Conservation (phyloP, 2,113 vertebrate species). For the Lepus europaeus region DNA sequence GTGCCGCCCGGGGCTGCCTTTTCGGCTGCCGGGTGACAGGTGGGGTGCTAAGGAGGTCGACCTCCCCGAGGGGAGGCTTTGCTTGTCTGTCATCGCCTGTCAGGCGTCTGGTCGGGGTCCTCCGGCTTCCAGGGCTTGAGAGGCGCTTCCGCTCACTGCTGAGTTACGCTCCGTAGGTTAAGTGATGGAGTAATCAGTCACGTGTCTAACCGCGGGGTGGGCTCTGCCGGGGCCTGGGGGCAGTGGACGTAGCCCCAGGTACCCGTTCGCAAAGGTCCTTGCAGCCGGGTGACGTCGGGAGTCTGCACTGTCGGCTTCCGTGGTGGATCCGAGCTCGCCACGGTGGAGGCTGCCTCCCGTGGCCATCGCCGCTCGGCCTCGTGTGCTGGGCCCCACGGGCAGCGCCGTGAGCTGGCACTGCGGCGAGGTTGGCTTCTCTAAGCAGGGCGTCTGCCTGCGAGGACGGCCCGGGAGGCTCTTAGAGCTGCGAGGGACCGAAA, state of each 20-base stretch:
- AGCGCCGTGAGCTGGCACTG: neutral
- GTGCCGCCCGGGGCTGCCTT: neutral
- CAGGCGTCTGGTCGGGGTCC: neutral
- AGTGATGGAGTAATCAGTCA: neutral
- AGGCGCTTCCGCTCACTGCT: neutral
- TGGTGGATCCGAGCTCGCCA: neutral
- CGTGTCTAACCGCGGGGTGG: neutral
- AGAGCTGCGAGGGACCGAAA: neutral
- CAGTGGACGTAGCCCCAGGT: neutral
- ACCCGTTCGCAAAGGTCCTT: neutral
- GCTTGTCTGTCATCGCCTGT: fast-evolving
- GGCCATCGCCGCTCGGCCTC: fast-evolving
- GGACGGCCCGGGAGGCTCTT: neutral
- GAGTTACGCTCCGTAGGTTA: no score
- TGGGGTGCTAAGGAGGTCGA: neutral
- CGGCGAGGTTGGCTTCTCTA: no score
- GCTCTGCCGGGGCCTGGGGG: neutral
- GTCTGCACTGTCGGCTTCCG: fast-evolving
- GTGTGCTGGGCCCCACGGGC: no score
- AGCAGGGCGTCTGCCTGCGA: neutral
- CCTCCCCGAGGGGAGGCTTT: neutral
- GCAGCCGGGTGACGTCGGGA: neutral
- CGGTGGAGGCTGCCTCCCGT: fast-evolving
- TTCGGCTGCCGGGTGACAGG: neutral
- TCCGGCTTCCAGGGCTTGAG: neutral